Conservation (phyloP, 2,888 invertebrate genomes). For the Cheilosia impressa region DNA sequence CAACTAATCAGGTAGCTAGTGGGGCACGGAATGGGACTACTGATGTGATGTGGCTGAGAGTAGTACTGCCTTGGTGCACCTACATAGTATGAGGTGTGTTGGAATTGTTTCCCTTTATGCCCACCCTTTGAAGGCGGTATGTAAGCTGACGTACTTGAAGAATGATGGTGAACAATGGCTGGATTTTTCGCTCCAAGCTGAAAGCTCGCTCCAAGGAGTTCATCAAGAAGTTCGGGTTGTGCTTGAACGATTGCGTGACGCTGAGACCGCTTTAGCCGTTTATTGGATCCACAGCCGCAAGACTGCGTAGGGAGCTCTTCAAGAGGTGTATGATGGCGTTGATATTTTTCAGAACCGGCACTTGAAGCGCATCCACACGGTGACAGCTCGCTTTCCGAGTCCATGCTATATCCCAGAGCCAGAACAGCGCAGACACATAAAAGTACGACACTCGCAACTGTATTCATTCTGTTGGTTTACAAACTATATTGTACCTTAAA, state of each 20-base stretch:
- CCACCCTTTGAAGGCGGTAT: conserved; percentile 12
- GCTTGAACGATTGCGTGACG: conserved; percentile 37
- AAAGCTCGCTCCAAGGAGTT: conserved; percentile 45
- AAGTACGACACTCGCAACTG: conserved; percentile 12
- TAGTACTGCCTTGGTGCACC: conserved; percentile 31
- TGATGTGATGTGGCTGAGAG: not conserved
- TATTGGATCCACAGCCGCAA: conserved; percentile 43
- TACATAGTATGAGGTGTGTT: conserved; percentile 45
- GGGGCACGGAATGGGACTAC: conserved; percentile 46
- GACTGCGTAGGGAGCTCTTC: conserved; percentile 10
- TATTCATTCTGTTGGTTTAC: conserved; percentile 36
- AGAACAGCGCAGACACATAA: conserved; percentile 24
- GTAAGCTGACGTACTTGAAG: not conserved
- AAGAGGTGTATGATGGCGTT: conserved; percentile 17
- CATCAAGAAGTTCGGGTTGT: conserved; percentile 31
- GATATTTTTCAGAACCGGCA: not conserved
- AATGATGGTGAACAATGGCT: conserved; percentile 9
- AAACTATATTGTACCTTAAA: conserved; percentile 27
- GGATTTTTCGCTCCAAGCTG: conserved; percentile 26
- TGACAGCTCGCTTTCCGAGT: not conserved
- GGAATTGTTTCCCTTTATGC: conserved; percentile 23
- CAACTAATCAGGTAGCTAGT: conserved; percentile 79
- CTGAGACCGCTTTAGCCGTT: conserved; percentile 34
- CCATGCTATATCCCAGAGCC: not conserved
- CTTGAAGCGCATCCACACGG: conserved; percentile 47